phyloP scores from a whole-genome alignment of 2,797 vertebrate species.

The Anolis apletophallus region DNA sequence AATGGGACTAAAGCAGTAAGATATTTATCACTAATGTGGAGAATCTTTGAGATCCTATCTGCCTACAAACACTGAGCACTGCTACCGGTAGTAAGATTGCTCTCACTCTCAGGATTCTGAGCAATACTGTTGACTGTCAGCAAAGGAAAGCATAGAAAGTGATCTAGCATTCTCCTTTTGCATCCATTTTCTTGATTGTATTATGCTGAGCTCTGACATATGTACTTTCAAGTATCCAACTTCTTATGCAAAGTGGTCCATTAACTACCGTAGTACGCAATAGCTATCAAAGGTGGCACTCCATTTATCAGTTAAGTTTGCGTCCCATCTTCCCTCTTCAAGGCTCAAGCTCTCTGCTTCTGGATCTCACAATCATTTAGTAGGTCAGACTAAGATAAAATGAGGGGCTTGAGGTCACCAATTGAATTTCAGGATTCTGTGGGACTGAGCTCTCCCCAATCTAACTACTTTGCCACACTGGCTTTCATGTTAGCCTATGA shows the following conservation, averaged over 20 bases:
- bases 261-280: background rate
- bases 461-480: no score
- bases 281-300: rapidly evolving
- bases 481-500: background rate
- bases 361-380: background rate
- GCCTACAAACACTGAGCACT: background rate
- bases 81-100: no score
- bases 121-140: background rate
- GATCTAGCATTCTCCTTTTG: background rate
- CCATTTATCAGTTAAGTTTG: background rate
- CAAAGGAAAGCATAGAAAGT: rapidly evolving
- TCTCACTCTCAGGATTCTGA: background rate
- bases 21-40: background rate
- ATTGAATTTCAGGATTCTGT: background rate
- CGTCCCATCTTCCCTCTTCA: background rate
- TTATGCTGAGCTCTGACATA: rapidly evolving
- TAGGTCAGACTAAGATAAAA: background rate
- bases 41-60: background rate
- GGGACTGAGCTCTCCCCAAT: no score
- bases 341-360: background rate
- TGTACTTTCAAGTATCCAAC: background rate
- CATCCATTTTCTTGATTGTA: rapidly evolving
- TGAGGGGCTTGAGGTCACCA: background rate
- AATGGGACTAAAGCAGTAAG: background rate
- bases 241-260: background rate